Evolutionary conservation across 2,888 invertebrate genomes (phyloP).

Genomic region (Apoda limacodes): DNA sequence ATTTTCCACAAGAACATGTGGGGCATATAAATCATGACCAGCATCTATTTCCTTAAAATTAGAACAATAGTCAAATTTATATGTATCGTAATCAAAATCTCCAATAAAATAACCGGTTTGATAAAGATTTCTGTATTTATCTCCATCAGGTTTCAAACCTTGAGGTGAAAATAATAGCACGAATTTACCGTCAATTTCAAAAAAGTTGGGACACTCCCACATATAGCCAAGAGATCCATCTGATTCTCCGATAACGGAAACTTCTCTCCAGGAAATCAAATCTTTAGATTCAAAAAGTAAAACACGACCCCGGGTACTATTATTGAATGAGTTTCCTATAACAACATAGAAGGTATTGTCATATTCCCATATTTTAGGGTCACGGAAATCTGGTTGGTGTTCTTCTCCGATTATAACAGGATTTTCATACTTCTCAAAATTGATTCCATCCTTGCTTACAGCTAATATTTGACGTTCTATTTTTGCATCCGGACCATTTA

Average conservation of each 20-base stretch:
- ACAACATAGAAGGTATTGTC: slow-evolving; percentile 46
- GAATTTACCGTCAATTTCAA: slow-evolving; percentile 40
- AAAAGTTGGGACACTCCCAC: slow-evolving; percentile 67
- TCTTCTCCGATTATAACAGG: slow-evolving; percentile 38
- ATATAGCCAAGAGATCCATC: slow-evolving; percentile 46
- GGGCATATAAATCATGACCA: slow-evolving; percentile 58
- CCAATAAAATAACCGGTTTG: slow-evolving; percentile 57
- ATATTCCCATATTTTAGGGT: slow-evolving; percentile 61
- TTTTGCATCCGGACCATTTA: slow-evolving; percentile 33
- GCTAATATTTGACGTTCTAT: slow-evolving; percentile 43
- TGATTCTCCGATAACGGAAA: slow-evolving; percentile 34
- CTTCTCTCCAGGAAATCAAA: slow-evolving; percentile 35
- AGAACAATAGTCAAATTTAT: slow-evolving; percentile 29
- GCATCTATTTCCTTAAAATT: slow-evolving; percentile 42
- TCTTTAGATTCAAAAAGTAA: slow-evolving; percentile 45
- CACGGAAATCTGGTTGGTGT: slow-evolving; percentile 49
- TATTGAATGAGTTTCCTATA: slow-evolving; percentile 42
- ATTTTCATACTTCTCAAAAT: slow-evolving; percentile 32
- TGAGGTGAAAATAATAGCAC: slow-evolving; percentile 57
- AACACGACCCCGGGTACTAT: slow-evolving; percentile 32
- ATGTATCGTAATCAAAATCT: slow-evolving; percentile 37
- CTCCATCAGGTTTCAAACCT: slow-evolving; percentile 40
- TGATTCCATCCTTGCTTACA: slow-evolving; percentile 39
- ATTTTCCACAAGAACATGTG: slow-evolving; percentile 40
- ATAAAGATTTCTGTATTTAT: slow-evolving; percentile 42